Evolutionary conservation across 2,113 vertebrate species (phyloP).

Genomic region (Pholis gunnellus): DNA sequence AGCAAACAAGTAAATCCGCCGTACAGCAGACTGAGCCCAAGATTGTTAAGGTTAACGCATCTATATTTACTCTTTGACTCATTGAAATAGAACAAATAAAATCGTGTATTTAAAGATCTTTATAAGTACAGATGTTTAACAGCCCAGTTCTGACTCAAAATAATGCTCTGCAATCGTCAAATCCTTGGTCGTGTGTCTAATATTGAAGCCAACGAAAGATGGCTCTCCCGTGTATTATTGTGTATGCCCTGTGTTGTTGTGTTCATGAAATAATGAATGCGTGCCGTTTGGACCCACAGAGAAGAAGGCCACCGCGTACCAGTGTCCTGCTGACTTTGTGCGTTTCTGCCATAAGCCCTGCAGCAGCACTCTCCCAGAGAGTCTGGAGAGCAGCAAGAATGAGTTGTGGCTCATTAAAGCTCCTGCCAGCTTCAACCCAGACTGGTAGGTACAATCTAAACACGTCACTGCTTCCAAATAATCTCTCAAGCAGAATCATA

Average conservation of each 20-base stretch:
- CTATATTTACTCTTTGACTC: not conserved
- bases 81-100: not conserved
- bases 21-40: not conserved
- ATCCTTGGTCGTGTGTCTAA: not conserved
- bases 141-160: not conserved
- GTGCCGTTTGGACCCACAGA: conserved; percentile 50
- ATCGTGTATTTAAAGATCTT: not conserved
- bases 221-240: not conserved
- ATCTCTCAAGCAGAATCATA: not conserved
- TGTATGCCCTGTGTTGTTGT: not conserved
- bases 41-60: not conserved
- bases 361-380: conserved; percentile 46
- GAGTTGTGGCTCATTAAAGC: conserved; percentile 86
- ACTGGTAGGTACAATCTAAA: conserved; percentile 67
- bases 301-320: conserved; percentile 48
- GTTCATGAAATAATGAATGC: not conserved
- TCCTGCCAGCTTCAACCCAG: conserved; percentile 76
- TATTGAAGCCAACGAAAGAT: not conserved
- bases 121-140: not conserved
- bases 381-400: conserved; percentile 47
- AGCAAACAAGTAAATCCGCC: not conserved
- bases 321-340: conserved; percentile 82
- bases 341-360: conserved; percentile 72
- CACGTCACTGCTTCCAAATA: not conserved
- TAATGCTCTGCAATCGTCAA: not conserved